Evolutionary conservation across 2,797 vertebrate species (phyloP), one percentile per base, ranked within the genome.

Genomic region (Holocentrus rufus): DNA sequence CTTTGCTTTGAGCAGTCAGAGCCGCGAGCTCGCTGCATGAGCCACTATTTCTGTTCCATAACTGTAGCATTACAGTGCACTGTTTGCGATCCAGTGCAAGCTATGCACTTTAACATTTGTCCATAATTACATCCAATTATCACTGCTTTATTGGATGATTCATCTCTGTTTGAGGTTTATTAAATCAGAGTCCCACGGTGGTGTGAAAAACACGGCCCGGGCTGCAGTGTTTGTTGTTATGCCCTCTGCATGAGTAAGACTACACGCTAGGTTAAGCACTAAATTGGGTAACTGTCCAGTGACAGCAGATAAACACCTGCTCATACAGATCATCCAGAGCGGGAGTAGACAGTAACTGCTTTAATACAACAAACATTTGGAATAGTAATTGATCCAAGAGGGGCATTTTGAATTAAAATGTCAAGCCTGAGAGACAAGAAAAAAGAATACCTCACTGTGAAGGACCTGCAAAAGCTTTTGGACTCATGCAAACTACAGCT

Each of bases 401-500:
- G 39, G 50, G 65, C 59, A 70, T 85, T 87, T 76, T 65, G 79
- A 79, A 59, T 68, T 62, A 89, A 85, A 88, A 94, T 93, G 93
- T 83, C 90, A 84, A 46, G 81, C 17, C 31, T 47, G 65, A 87
- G 82, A 72, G 81, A 77, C 49, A 90, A 92, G 62, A 90, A 69
- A 65, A 92, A 90, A 69, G 91, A 93, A 70, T 93, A 94, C 78
- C 83, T 91, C 11, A 90, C 91, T 55, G 91, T 96, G 73, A 94
- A 92, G 85, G 95, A 96, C 65, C 87, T 92, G 84, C 89, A 95
- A 88, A 93, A 79, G 83, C 85, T 94, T 90, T 86, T 94, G 92
- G 93, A 95, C 87, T 93, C 92, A 3, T 96, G 95, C 82, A 92
- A 91, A 67, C 76, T 95, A 44, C 91, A 93, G 76, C 90, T 94